A percentile compares a stretch with the other conserved stretches of the same genome.
Evolutionary conservation across 1,140 invertebrate species (phyloP).

Genomic region (Hyles vespertilio): DNA sequence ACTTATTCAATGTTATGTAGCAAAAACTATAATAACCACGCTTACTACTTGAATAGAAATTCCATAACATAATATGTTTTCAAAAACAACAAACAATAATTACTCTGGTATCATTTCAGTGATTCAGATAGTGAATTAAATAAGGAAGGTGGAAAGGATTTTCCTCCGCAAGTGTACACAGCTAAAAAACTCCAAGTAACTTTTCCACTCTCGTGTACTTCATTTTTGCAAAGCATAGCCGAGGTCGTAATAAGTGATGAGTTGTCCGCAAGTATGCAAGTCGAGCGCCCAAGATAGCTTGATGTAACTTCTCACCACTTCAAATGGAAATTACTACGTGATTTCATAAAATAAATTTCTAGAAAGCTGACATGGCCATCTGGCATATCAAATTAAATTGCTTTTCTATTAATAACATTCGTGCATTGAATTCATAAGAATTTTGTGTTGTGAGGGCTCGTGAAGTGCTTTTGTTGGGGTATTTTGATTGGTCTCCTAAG

Average conservation of each 20-base stretch:
- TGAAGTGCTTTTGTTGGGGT: no score
- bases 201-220: constrained; percentile 9
- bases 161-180: not conserved
- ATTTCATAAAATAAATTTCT: constrained; percentile 12
- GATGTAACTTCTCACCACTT: constrained; percentile 8
- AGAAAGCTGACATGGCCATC: constrained; percentile 1
- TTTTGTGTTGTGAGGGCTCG: not conserved
- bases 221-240: constrained; percentile 21
- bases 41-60: no score
- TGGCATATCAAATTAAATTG: not conserved
- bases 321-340: constrained; percentile 13
- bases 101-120: no score
- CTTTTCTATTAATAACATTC: not conserved
- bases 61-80: no score
- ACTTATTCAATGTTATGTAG: no score
- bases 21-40: no score
- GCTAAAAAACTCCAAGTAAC: not conserved
- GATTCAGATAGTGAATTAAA: no score
- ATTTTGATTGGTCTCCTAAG: no score
- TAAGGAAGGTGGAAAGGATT: no score
- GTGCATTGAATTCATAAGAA: not conserved
- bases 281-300: constrained; percentile 10
- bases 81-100: no score
- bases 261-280: constrained; percentile 12
- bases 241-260: constrained; percentile 27